phyloP scores from a whole-genome alignment of 2,888 invertebrate species.

The Ectobius pallidus region DNA sequence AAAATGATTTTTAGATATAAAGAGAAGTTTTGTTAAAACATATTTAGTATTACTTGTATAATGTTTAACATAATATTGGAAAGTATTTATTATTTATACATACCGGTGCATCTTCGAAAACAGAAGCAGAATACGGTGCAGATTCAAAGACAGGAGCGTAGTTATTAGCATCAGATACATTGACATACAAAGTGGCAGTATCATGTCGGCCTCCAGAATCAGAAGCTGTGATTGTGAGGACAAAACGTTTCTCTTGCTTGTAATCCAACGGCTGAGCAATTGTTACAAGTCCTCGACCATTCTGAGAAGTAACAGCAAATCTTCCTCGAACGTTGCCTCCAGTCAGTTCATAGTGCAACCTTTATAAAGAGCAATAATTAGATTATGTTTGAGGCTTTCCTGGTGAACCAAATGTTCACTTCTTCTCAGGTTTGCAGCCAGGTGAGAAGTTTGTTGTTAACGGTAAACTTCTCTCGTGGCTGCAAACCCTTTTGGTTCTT shows the following conservation, averaged over 20 bases:
- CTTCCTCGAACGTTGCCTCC: conserved; percentile 84
- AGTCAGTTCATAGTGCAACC: conserved; percentile 82
- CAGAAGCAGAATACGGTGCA: conserved; percentile 85
- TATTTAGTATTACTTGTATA: too few relatives aligned
- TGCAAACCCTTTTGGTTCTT: too few relatives aligned
- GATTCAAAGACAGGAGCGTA: conserved; percentile 92
- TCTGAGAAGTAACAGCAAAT: conserved; percentile 90
- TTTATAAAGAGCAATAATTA: too few relatives aligned
- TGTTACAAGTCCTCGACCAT: conserved; percentile 84
- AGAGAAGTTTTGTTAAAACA: too few relatives aligned
- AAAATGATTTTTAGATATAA: too few relatives aligned
- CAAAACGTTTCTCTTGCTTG: conserved; percentile 84
- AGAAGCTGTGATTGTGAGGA: conserved; percentile 84
- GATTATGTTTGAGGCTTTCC: too few relatives aligned
- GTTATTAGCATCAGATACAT: conserved; percentile 94
- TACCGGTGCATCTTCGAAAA: conserved; percentile 87
- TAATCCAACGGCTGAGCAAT: conserved; percentile 91
- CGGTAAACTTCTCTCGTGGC: too few relatives aligned
- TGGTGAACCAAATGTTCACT: too few relatives aligned
- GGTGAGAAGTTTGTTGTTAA: too few relatives aligned
- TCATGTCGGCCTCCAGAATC: conserved; percentile 90
- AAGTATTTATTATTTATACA: too few relatives aligned
- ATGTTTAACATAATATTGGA: too few relatives aligned
- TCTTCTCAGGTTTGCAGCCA: too few relatives aligned
- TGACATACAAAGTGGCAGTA: conserved; percentile 88